Percentiles rank a stretch among this genome's conserved stretches.
These are phyloP conservation scores for Aphis gossypii DNA, from an alignment of 1,140 invertebrate genomes.

Conservation along the genomic window DNA sequence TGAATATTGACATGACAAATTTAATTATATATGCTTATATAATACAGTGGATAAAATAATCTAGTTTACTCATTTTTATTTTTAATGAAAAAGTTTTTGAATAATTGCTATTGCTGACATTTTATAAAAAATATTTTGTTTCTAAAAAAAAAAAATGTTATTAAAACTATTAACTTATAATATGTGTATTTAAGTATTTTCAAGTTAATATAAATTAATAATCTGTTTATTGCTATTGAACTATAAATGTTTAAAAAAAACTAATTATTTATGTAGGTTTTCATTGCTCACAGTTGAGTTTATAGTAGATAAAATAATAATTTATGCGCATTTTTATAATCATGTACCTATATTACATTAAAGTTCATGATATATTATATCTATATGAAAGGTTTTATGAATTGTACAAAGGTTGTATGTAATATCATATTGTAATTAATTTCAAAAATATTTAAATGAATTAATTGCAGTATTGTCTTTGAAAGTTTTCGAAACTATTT, in stretches of 20 bases:
- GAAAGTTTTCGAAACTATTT: neutral
- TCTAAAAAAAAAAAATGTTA: too few relatives aligned
- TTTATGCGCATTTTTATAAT: neutral
- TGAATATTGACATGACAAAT: neutral
- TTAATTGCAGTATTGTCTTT: neutral
- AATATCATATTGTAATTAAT: slow-evolving; percentile 2
- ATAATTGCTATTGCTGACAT: neutral
- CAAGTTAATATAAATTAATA: too few relatives aligned
- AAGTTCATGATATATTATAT: neutral
- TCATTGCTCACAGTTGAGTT: neutral
- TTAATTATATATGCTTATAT: neutral
- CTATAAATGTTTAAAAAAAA: too few relatives aligned
- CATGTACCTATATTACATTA: neutral
- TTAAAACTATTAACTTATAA: too few relatives aligned
- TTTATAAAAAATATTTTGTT: neutral
- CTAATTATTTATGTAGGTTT: too few relatives aligned
- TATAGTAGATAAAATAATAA: neutral
- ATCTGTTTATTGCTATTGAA: too few relatives aligned
- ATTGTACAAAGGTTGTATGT: neutral
- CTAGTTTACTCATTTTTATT: neutral
- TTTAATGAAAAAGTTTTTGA: neutral
- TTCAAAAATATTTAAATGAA: neutral
- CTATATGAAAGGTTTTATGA: neutral
- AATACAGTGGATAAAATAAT: neutral
- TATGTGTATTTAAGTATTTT: too few relatives aligned